These are phyloP conservation scores for Trichonephila clavata DNA, from an alignment of 1,140 invertebrate genomes.

Conservation along the genomic window DNA sequence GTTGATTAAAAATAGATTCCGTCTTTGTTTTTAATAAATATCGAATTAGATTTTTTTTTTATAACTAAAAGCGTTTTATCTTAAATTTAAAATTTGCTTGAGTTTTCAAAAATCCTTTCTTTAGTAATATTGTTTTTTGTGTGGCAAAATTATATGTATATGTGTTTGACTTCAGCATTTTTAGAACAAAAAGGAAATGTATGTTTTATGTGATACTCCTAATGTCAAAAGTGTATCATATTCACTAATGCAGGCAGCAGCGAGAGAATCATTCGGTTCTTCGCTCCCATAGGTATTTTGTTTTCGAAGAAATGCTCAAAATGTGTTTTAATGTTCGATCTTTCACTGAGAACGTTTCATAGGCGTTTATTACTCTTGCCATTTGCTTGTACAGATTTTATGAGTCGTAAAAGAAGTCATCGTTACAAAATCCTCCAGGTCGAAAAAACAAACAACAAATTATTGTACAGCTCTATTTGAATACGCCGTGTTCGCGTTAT, in stretches of 20 bases:
- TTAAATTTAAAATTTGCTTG: too few species aligned
- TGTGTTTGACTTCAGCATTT: not conserved
- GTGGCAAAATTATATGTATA: too few species aligned
- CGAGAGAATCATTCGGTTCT: not conserved
- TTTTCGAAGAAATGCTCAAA: conserved; percentile 38
- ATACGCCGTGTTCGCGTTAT: not conserved
- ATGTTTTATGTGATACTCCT: not conserved
- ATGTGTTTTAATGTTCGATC: not conserved
- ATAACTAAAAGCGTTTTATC: too few species aligned
- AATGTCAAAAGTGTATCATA: not conserved
- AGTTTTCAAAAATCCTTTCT: too few species aligned
- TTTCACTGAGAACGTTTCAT: not conserved
- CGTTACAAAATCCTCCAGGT: conserved; percentile 6
- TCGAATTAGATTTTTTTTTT: too few species aligned
- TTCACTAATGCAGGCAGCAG: not conserved
- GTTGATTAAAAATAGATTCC: too few species aligned
- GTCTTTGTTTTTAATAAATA: too few species aligned
- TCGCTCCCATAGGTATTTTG: not conserved
- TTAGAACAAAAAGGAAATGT: not conserved
- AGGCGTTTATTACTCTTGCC: conserved; percentile 7
- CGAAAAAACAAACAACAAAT: conserved; percentile 3
- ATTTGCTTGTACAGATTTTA: conserved; percentile 46
- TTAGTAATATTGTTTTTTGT: too few species aligned
- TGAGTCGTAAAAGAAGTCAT: conserved; percentile 13
- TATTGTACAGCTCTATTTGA: conserved; percentile 32